Percentiles rank a stretch among this genome's conserved stretches.
These are phyloP conservation scores for Chaenocephalus aceratus DNA, from an alignment of 2,113 vertebrate genomes.

Conservation along the genomic window DNA sequence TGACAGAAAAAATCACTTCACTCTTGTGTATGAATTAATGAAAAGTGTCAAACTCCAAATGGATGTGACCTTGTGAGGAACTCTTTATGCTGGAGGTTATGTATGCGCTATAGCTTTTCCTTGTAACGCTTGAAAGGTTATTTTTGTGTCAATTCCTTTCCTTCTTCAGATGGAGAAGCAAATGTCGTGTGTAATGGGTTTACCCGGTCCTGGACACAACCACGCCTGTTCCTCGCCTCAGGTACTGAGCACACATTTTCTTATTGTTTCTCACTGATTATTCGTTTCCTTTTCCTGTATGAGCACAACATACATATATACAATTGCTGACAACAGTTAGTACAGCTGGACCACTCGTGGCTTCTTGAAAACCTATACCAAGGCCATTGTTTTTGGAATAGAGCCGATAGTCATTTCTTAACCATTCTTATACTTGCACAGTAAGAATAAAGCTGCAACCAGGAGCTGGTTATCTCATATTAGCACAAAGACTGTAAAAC, in stretches of 20 bases:
- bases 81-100: slow-evolving; percentile 26
- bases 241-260: slow-evolving; percentile 82
- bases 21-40: slow-evolving; percentile 63
- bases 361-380: neutral
- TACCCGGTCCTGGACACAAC: slow-evolving; percentile 90
- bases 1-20: slow-evolving; percentile 66
- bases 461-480: neutral
- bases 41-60: slow-evolving; percentile 55
- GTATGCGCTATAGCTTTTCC: slow-evolving; percentile 35
- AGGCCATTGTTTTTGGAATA: neutral
- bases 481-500: neutral
- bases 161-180: slow-evolving; percentile 91
- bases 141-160: slow-evolving; percentile 43
- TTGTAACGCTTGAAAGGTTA: slow-evolving; percentile 42
- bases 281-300: neutral
- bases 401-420: neutral
- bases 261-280: neutral
- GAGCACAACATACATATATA: neutral
- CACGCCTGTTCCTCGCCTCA: slow-evolving; percentile 91
- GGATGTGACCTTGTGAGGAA: slow-evolving; percentile 53
- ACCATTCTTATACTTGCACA: neutral
- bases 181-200: slow-evolving; percentile 93
- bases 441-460: neutral
- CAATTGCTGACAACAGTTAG: no score
- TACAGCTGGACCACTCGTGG: neutral